Base-by-base conservation (phyloP, 2,888 invertebrate species). In the Punctoribates punctum region DNA sequence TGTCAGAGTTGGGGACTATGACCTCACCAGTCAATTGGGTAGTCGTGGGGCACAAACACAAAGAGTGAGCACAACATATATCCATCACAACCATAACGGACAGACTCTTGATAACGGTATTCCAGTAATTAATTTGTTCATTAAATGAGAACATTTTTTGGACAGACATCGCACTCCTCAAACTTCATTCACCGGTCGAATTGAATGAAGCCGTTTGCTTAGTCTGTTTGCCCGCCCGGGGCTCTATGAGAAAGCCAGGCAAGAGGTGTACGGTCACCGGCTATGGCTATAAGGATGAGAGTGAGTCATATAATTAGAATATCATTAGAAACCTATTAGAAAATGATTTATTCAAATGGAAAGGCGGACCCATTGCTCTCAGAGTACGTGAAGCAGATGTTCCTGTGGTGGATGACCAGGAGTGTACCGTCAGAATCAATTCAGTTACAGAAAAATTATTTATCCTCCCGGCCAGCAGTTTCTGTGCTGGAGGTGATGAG, bases 241-340 rank as follows among this genome's bases (percentile, higher is more conserved):
- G 93, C 1, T 93, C 93, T 34, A 91, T 89, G 82, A 94, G 93
- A 83, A 80, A 81, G 29, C 90, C 93, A 1, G 94, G 94, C 75
- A 93, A 93, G 84, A 87, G 94, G 48, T 95, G 95, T 82, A 94
- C 93, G 0, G 94, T 81, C 1, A 95, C 95, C 11, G 95, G 95
- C 3, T 95, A 95, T 82, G 95, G 95, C 9, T 95, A 95, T 83
- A 94, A 94, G 93, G 94, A 94, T 73, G 95, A 95, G 88, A 90
- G 94, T 93, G 83, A 82, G 81, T 79, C n/a, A n/a, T 34, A 11
- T 17, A 17, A 73, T 25, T 13, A 13, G 46, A 2, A 38, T n/a
- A 42, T 67, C 1, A n/a, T 38, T 15, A 38, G 9, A 38, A 20
- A 67, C 13, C 23, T 75, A 27, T n/a, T n/a, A n/a, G n/a, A n/a